phyloP scores from a whole-genome alignment of 2,113 vertebrate species.

The Oncorhynchus clarkii region DNA sequence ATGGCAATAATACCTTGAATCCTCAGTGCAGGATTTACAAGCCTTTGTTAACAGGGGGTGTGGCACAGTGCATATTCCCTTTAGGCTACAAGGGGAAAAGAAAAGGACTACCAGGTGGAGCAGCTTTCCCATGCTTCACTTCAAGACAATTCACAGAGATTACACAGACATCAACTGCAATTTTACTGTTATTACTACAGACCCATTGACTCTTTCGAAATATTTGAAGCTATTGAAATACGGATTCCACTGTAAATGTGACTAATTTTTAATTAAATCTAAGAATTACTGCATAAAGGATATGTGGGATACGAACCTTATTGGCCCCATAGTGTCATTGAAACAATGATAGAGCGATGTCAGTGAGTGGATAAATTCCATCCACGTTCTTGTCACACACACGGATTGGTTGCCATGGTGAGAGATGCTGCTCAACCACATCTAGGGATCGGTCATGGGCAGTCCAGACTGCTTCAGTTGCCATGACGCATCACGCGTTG shows the following conservation, averaged over 20 bases:
- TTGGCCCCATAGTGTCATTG: background rate
- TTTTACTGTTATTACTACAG: slow-evolving; percentile 7
- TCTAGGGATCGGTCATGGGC: slow-evolving; percentile 5
- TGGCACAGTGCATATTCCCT: slow-evolving; percentile 14
- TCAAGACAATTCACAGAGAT: slow-evolving; percentile 20
- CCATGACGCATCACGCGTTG: slow-evolving; percentile 37
- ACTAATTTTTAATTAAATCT: background rate
- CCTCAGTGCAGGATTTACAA: slow-evolving; percentile 25
- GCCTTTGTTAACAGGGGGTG: slow-evolving; percentile 27
- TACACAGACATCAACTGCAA: slow-evolving; percentile 29
- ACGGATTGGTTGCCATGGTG: slow-evolving; percentile 27
- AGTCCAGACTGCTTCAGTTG: background rate
- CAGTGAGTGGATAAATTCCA: background rate
- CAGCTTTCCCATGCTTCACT: background rate
- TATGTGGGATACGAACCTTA: background rate
- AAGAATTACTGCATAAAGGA: background rate
- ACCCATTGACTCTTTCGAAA: background rate
- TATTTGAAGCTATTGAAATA: background rate
- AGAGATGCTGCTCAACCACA: slow-evolving; percentile 33
- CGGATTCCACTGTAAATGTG: background rate
- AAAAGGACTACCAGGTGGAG: background rate
- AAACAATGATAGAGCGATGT: background rate
- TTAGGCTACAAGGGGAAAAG: background rate
- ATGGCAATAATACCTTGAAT: slow-evolving; percentile 51
- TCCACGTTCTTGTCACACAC: background rate